Conservation (phyloP, 2,113 vertebrate species). For the Zootoca vivipara region DNA sequence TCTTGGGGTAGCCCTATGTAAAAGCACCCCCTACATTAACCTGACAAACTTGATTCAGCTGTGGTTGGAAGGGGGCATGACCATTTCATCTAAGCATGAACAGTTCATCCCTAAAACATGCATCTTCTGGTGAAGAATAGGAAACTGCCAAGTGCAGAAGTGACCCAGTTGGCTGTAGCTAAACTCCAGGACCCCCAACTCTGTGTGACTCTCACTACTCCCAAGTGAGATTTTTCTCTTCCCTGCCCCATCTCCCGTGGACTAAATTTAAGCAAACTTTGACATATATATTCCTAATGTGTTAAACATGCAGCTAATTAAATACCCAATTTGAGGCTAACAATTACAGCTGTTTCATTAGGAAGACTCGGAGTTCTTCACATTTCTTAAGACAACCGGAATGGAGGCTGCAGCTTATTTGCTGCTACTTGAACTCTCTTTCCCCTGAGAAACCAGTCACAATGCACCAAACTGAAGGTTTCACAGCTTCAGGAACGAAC, state of each 20-base stretch:
- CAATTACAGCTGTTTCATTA: constrained; percentile 13
- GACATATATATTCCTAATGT: neutral
- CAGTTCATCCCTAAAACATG: neutral
- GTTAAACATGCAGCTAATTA: constrained; percentile 32
- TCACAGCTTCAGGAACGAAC: constrained; percentile 18
- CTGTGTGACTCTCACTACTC: fast-evolving
- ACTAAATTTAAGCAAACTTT: constrained; percentile 4
- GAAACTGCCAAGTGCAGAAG: neutral
- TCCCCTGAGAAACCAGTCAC: constrained; percentile 38
- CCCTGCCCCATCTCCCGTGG: neutral
- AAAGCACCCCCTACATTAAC: neutral
- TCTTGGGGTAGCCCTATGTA: neutral
- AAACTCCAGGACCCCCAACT: neutral
- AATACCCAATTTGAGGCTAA: constrained; percentile 20
- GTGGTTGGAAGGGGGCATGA: neutral
- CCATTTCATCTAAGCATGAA: neutral
- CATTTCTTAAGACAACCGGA: constrained; percentile 14
- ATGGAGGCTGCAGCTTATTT: neutral
- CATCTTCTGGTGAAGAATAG: neutral
- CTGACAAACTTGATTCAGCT: neutral
- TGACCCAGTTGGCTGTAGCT: neutral
- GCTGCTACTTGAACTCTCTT: constrained; percentile 10
- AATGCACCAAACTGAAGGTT: neutral
- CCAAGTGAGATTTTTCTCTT: neutral
- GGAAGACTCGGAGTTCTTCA: neutral